A percentile compares a stretch with the other conserved stretches of the same genome.
Conservation (phyloP, 2,888 invertebrate species). For the Flabesymbios commensalis region DNA sequence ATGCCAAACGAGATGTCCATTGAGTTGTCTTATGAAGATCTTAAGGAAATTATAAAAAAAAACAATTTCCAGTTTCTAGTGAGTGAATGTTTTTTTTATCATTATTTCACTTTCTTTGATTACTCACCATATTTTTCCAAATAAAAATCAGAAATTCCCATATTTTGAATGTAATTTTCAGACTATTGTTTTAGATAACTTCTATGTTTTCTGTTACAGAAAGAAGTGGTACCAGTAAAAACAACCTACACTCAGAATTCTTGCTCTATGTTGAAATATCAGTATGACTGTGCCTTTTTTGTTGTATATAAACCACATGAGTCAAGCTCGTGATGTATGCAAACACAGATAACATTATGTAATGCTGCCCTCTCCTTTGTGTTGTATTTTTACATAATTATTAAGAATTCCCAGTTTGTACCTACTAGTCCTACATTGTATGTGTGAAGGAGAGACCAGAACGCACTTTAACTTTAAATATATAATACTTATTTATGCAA, state of each 20-base stretch:
- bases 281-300: slow-evolving; percentile 90
- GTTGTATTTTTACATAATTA: too few species aligned
- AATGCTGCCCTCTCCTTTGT: too few species aligned
- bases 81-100: slow-evolving; percentile 24
- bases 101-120: background rate
- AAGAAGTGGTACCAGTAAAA: slow-evolving; percentile 77
- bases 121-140: too few species aligned
- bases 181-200: background rate
- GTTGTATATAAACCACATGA: slow-evolving; percentile 80
- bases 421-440: too few species aligned
- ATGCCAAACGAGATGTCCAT: slow-evolving; percentile 85
- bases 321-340: too few species aligned
- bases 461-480: too few species aligned
- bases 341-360: too few species aligned
- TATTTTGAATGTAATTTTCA: background rate
- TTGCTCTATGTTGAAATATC: slow-evolving; percentile 88
- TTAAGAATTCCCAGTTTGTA: too few species aligned
- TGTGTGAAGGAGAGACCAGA: too few species aligned
- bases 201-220: slow-evolving; percentile 64
- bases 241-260: slow-evolving; percentile 92
- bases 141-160: background rate
- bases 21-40: slow-evolving; percentile 87
- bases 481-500: too few species aligned
- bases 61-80: slow-evolving; percentile 71
- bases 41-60: slow-evolving; percentile 76